A percentile compares a stretch with the other conserved stretches of the same genome.
phyloP scores from a whole-genome alignment of 2,797 vertebrate genomes.

The Aythya fuligula region DNA sequence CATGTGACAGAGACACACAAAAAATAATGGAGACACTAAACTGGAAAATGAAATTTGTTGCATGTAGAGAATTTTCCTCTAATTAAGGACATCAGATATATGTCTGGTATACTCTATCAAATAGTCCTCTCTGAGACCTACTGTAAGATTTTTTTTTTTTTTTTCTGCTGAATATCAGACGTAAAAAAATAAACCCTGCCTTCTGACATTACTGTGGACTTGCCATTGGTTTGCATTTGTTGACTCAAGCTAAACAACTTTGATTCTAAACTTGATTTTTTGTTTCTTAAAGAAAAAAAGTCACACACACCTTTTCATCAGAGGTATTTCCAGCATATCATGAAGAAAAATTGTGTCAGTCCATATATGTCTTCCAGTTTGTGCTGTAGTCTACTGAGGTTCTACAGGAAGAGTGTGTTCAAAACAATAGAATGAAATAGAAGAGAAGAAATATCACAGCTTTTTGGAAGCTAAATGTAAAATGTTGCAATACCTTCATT shows the following conservation, averaged over 20 bases:
- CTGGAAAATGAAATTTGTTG: neutral
- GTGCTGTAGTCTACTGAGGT: neutral
- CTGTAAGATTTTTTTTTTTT: neutral
- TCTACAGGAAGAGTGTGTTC: neutral
- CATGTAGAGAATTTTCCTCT: neutral
- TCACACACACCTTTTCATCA: neutral
- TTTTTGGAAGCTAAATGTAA: neutral
- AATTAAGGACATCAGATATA: neutral
- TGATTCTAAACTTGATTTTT: neutral
- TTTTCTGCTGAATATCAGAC: neutral
- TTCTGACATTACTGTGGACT: neutral
- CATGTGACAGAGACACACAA: neutral
- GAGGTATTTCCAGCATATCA: neutral
- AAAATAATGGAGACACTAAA: neutral
- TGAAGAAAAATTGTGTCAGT: neutral
- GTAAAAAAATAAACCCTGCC: neutral
- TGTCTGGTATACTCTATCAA: neutral
- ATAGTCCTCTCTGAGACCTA: neutral
- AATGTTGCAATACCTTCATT: neutral
- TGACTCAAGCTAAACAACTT: neutral
- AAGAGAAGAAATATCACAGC: neutral
- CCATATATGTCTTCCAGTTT: neutral
- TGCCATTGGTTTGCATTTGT: slow-evolving; percentile 9
- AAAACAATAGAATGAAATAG: neutral
- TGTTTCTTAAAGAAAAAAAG: neutral